A percentile compares a stretch with the other conserved stretches of the same genome.
These are phyloP conservation scores for Choloepus didactylus DNA, from an alignment of 2,797 vertebrate species.

Conservation along the genomic window DNA sequence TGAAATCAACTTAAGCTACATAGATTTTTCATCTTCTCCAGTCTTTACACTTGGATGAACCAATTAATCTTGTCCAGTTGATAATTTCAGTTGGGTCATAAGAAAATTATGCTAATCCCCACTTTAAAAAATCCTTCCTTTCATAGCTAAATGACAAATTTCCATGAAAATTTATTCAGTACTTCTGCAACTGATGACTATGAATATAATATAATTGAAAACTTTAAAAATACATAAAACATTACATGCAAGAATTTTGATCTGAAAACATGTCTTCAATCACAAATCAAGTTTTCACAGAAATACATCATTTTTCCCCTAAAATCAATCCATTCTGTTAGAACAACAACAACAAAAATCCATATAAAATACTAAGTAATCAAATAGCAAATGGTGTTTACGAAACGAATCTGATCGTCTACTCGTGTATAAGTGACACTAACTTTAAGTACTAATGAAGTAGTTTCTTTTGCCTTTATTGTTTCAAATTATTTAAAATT, in stretches of 20 bases:
- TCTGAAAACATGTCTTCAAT: background rate
- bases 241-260: background rate
- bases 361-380: background rate
- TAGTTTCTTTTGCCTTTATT: background rate
- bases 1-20: background rate
- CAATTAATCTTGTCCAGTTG: background rate
- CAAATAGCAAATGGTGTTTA: background rate
- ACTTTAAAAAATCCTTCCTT: background rate
- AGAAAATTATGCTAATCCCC: background rate
- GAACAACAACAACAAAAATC: background rate
- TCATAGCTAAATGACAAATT: background rate
- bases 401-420: background rate
- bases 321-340: background rate
- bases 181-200: background rate
- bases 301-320: background rate
- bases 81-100: background rate
- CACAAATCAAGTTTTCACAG: background rate
- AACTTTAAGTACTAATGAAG: background rate
- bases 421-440: background rate
- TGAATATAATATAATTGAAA: background rate
- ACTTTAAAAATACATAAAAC: background rate
- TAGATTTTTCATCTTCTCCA: background rate
- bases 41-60: background rate
- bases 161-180: background rate
- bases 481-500: background rate